Percentiles rank a stretch among this genome's conserved stretches.
Evolutionary conservation across 2,888 invertebrate genomes (phyloP).

Genomic region (Epinotia bilunana): DNA sequence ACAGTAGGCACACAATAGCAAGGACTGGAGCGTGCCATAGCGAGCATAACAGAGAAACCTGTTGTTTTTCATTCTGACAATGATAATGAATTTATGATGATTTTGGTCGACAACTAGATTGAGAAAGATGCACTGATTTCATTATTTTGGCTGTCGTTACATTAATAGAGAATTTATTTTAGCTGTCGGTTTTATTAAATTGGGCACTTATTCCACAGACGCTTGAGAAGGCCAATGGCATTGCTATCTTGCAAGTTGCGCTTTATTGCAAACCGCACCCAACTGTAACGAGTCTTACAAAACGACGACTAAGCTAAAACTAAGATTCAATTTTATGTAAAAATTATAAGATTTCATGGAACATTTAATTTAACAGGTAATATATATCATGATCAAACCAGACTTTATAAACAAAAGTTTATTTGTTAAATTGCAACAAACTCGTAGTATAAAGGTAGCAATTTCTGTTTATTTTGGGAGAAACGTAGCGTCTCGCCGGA

Average conservation of each 20-base stretch:
- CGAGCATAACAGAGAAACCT: not conserved
- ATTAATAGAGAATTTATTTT: not conserved
- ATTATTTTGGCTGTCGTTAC: not conserved
- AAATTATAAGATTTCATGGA: too few relatives aligned
- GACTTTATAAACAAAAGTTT: not conserved
- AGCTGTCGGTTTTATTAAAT: not conserved
- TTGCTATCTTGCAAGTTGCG: constrained; percentile 7
- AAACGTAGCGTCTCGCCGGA: constrained; percentile 57
- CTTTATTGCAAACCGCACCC: constrained; percentile 19
- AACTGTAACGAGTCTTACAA: constrained; percentile 19
- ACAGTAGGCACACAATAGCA: not conserved
- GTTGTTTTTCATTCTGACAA: not conserved
- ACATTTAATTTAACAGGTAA: too few relatives aligned
- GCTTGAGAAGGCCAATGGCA: not conserved
- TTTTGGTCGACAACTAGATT: not conserved
- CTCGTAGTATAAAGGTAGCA: constrained; percentile 39
- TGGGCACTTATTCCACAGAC: not conserved
- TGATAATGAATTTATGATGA: not conserved
- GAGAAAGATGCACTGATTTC: not conserved
- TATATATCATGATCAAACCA: too few relatives aligned
- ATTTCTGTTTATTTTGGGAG: constrained; percentile 62
- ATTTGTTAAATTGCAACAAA: not conserved
- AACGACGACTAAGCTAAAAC: constrained; percentile 1
- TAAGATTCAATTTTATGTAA: not conserved
- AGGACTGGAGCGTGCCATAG: too few relatives aligned